Conservation (phyloP, 2,888 invertebrate genomes). For the Crossocerus cetratus region DNA sequence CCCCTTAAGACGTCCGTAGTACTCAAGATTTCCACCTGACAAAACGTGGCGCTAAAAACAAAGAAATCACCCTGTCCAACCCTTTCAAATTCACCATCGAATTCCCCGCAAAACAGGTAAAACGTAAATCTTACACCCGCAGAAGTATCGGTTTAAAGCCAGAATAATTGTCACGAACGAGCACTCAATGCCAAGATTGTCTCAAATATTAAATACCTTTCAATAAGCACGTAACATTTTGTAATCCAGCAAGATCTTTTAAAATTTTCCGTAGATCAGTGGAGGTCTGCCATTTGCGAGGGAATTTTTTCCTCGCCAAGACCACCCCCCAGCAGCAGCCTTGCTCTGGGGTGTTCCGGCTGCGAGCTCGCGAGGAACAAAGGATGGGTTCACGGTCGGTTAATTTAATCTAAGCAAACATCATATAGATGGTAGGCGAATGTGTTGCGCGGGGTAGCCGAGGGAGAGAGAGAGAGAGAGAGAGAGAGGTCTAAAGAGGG, state of each 20-base stretch:
- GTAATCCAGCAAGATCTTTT: too few species aligned
- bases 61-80: conserved; percentile 29
- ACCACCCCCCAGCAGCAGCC: conserved; percentile 31
- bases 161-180: too few species aligned
- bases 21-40: conserved; percentile 53
- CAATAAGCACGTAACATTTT: too few species aligned
- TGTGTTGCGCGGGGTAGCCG: conserved; percentile 61
- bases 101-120: neutral
- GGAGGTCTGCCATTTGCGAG: neutral
- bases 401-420: conserved; percentile 77
- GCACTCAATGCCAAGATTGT: too few species aligned
- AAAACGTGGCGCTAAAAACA: conserved; percentile 62
- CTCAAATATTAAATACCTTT: too few species aligned
- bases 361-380: conserved; percentile 63
- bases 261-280: too few species aligned
- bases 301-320: conserved; percentile 23
- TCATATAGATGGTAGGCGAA: conserved; percentile 71
- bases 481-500: conserved; percentile 37
- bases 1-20: conserved; percentile 66
- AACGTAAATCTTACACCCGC: too few species aligned
- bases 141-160: too few species aligned
- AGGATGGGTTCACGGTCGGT: conserved; percentile 69
- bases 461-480: conserved; percentile 1
- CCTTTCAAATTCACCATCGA: neutral
- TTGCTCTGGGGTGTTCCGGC: conserved; percentile 33